Evolutionary conservation across 2,113 vertebrate genomes (phyloP).

Genomic region (Drymodes brunneopygia): DNA sequence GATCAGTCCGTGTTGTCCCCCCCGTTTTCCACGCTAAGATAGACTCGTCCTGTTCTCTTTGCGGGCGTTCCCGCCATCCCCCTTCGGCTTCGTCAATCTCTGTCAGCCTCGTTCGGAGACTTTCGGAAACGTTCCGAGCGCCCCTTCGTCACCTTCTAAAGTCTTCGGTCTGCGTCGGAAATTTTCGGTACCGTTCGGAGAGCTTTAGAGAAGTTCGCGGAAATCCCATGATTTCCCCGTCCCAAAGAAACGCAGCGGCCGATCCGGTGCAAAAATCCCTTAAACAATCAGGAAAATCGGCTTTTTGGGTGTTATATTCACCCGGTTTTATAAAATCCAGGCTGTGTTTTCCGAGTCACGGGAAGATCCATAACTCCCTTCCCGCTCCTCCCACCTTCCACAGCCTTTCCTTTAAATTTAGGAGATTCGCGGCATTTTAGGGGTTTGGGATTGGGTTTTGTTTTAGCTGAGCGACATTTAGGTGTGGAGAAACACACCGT

Average conservation of each 20-base stretch:
- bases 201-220: fast-evolving
- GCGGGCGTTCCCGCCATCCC: background rate
- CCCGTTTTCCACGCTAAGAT: fast-evolving
- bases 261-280: background rate
- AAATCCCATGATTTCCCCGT: fast-evolving
- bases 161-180: background rate
- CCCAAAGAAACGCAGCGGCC: background rate
- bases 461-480: too few relatives aligned
- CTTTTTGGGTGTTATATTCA: fast-evolving
- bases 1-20: background rate
- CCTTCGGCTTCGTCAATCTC: background rate
- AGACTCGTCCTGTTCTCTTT: background rate
- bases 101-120: background rate
- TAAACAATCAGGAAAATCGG: background rate
- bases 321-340: fast-evolving
- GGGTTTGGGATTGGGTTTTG: background rate
- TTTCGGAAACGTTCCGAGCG: background rate
- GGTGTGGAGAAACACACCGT: background rate
- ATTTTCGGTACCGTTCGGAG: fast-evolving
- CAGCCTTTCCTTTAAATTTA: background rate
- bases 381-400: background rate
- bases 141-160: background rate
- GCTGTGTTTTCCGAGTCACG: background rate
- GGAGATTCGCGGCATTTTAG: background rate
- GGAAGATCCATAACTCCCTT: too few relatives aligned